These are phyloP conservation scores for Ceyx melanurus DNA, from an alignment of 2,113 vertebrate species.

Conservation along the genomic window DNA sequence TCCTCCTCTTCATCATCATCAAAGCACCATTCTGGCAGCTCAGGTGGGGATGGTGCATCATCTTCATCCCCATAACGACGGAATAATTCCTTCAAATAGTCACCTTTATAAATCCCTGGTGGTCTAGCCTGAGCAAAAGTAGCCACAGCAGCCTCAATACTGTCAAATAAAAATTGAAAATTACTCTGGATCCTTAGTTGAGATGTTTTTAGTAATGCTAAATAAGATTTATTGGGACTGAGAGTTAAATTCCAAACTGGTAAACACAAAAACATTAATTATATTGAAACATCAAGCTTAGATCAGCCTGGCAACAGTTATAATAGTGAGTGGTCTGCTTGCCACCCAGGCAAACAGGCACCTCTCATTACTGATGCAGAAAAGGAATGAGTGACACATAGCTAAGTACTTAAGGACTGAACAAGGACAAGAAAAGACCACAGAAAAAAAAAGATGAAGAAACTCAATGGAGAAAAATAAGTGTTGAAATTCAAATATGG, in stretches of 20 bases:
- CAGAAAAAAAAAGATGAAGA: neutral
- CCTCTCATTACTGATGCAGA: neutral
- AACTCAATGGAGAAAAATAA: neutral
- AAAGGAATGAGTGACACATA: neutral
- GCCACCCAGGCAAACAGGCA: neutral
- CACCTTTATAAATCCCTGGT: slow-evolving; percentile 97
- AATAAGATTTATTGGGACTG: neutral
- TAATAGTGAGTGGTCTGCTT: neutral
- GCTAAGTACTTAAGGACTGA: neutral
- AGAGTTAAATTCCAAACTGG: neutral
- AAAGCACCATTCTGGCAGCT: slow-evolving; percentile 95
- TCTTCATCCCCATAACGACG: slow-evolving; percentile 93
- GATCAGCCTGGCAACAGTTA: neutral
- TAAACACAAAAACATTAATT: neutral
- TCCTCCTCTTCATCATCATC: slow-evolving; percentile 90
- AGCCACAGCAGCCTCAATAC: slow-evolving; percentile 93
- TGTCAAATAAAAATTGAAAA: slow-evolving; percentile 68
- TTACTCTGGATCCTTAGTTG: neutral
- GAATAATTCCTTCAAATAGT: slow-evolving; percentile 98
- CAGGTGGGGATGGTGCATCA: slow-evolving; percentile 87
- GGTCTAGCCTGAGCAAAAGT: slow-evolving; percentile 90
- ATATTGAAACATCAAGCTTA: neutral
- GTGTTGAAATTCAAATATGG: neutral
- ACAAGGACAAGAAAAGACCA: neutral
- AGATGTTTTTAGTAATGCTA: neutral